These are phyloP conservation scores for Holothuria glaberrima DNA, from an alignment of 35 echinoderm and acorn worm genomes.

Conservation along the genomic window DNA sequence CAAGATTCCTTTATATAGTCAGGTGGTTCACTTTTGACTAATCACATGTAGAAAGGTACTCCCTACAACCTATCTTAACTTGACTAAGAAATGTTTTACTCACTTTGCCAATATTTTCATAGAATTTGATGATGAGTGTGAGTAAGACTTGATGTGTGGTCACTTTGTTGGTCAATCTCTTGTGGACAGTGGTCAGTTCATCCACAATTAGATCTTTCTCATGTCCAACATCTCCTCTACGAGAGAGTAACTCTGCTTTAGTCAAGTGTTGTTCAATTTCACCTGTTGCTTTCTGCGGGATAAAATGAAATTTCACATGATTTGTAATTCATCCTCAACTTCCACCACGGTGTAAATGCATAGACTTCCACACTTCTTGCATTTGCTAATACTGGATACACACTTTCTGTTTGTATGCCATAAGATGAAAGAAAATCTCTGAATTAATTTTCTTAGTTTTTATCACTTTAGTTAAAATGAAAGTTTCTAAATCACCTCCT, in stretches of 20 bases:
- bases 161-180: slow-evolving; percentile 70
- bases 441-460: too few relatives aligned
- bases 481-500: too few relatives aligned
- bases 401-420: not conserved
- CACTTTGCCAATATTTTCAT: slow-evolving; percentile 91
- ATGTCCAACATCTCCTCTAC: slow-evolving; percentile 77
- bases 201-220: slow-evolving; percentile 81
- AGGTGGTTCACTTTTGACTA: too few relatives aligned
- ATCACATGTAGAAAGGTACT: too few relatives aligned
- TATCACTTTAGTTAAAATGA: too few relatives aligned
- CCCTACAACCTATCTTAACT: too few relatives aligned
- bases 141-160: slow-evolving; percentile 72
- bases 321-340: not conserved
- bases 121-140: slow-evolving; percentile 84
- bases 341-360: not conserved
- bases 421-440: not conserved
- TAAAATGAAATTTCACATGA: not conserved
- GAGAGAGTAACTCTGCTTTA: slow-evolving; percentile 84
- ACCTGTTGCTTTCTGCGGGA: slow-evolving; percentile 76
- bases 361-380: too few relatives aligned
- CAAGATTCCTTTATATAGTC: too few relatives aligned
- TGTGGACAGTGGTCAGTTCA: slow-evolving; percentile 71
- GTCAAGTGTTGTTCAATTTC: slow-evolving; percentile 83
- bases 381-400: too few relatives aligned
- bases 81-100: too few relatives aligned